Evolutionary conservation across 2,113 vertebrate species (phyloP).

Genomic region (Chrysemys picta): DNA sequence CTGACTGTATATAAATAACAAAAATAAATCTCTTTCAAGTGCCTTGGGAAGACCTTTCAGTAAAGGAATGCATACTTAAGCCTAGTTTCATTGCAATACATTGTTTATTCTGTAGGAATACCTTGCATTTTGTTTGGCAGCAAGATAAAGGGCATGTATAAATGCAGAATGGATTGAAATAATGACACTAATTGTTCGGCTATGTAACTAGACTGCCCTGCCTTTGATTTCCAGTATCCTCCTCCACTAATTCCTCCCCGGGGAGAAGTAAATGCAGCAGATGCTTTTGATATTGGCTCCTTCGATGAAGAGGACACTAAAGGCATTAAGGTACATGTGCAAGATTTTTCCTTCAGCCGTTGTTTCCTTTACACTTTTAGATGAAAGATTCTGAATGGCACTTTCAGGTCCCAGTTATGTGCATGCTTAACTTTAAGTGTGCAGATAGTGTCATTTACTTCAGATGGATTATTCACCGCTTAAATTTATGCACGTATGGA

Average conservation of each 20-base stretch:
- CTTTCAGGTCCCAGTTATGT: background rate
- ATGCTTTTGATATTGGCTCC: conserved; percentile 98
- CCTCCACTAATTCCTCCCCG: conserved; percentile 95
- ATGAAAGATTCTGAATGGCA: rapidly evolving
- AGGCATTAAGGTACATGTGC: conserved; percentile 91
- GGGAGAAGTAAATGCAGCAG: conserved; percentile 97
- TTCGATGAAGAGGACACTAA: conserved; percentile 99
- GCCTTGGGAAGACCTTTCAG: background rate
- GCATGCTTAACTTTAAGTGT: background rate
- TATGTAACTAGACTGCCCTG: background rate
- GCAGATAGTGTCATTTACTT: background rate
- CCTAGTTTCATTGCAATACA: background rate
- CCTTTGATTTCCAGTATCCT: conserved; percentile 84
- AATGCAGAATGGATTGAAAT: background rate
- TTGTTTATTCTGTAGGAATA: background rate
- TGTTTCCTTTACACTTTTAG: background rate
- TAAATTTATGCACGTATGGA: background rate
- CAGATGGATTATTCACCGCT: background rate
- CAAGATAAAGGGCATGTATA: rapidly evolving
- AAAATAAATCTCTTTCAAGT: background rate
- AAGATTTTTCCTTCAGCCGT: background rate
- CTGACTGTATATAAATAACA: background rate
- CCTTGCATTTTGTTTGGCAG: background rate
- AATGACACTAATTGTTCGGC: background rate
- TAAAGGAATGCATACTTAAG: background rate